Evolutionary conservation across 2,113 vertebrate genomes (phyloP).

Genomic region (Notiomystis cincta): DNA sequence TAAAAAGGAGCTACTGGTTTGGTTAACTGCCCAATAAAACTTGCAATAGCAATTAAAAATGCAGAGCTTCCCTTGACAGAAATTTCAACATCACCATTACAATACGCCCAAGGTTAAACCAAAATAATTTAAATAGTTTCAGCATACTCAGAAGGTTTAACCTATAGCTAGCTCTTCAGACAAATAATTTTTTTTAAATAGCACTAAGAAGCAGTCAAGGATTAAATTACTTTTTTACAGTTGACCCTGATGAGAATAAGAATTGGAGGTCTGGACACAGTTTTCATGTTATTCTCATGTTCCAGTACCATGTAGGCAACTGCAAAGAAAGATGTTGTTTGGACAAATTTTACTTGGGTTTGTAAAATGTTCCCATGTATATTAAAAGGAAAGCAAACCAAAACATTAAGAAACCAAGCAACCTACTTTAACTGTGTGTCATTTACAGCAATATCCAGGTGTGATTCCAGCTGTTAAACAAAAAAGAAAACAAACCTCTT

Average conservation of each 20-base stretch:
- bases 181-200: background rate
- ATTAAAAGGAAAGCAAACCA: background rate
- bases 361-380: background rate
- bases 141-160: background rate
- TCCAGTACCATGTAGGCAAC: background rate
- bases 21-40: background rate
- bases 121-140: background rate
- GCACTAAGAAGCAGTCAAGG: background rate
- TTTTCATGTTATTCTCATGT: background rate
- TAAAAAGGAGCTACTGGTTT: background rate
- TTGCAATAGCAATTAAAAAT: background rate
- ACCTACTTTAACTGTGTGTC: conserved; percentile 69
- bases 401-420: background rate
- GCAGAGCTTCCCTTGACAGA: background rate
- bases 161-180: background rate
- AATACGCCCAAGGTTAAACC: background rate
- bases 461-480: conserved; percentile 72
- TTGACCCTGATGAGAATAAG: background rate
- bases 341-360: background rate
- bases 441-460: conserved; percentile 72
- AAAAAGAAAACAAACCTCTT: background rate
- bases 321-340: background rate
- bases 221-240: background rate
- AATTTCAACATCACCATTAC: background rate
- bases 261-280: background rate